Evolutionary conservation across 2,113 vertebrate species (phyloP).

Genomic region (Brachypodius melanocephalos): DNA sequence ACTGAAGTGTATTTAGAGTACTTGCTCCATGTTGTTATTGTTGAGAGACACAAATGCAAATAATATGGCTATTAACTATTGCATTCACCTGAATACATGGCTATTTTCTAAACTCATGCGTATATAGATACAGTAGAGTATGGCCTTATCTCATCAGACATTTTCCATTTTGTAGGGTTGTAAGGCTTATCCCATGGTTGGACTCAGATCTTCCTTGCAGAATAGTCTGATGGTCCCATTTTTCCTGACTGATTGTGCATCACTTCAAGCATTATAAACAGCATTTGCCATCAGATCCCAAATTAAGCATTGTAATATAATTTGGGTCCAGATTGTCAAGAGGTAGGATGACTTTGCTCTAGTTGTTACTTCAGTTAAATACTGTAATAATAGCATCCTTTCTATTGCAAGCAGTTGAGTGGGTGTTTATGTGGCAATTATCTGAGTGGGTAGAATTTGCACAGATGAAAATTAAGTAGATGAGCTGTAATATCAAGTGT

Average conservation of each 20-base stretch:
- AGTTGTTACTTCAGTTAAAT: constrained; percentile 16
- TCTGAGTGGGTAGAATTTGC: constrained; percentile 1
- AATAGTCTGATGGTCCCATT: background rate
- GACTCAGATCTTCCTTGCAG: background rate
- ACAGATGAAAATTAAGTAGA: background rate
- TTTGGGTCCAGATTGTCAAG: background rate
- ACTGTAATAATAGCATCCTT: constrained; percentile 42
- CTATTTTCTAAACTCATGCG: background rate
- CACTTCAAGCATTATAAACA: background rate
- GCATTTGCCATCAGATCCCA: background rate
- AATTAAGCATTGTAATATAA: background rate
- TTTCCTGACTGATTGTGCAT: background rate
- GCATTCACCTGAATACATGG: background rate
- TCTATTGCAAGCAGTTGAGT: constrained; percentile 6
- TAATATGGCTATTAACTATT: background rate
- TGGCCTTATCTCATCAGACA: background rate
- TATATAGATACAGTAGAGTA: background rate
- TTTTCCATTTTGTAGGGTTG: background rate
- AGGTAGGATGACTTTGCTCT: background rate
- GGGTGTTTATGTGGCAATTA: constrained; percentile 44
- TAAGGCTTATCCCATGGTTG: background rate
- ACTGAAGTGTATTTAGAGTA: background rate
- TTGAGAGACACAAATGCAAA: background rate
- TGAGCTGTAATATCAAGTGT: background rate
- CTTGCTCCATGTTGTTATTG: background rate